Evolutionary conservation across 2,797 vertebrate genomes (phyloP).

Genomic region (Poecilia velifera): DNA sequence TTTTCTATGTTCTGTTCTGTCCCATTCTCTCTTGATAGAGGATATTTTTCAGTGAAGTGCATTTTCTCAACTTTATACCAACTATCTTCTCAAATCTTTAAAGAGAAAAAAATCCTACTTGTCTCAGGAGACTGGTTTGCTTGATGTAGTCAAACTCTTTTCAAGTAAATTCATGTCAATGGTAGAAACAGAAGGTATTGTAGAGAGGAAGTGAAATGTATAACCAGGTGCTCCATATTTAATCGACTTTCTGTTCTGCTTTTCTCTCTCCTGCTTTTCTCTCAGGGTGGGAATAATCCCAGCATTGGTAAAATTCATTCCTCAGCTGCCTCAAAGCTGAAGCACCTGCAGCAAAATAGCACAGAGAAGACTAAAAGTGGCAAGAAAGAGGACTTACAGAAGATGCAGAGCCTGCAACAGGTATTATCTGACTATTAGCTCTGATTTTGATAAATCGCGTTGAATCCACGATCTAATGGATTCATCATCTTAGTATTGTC

Average conservation of each 20-base stretch:
- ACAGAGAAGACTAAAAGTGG: slow-evolving; percentile 91
- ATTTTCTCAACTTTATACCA: slow-evolving; percentile 37
- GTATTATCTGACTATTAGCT: slow-evolving; percentile 48
- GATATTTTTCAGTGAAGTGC: slow-evolving; percentile 35
- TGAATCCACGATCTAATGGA: slow-evolving; percentile 17
- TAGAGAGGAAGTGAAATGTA: slow-evolving; percentile 35
- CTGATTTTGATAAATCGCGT: background rate
- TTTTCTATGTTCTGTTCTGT: slow-evolving; percentile 43
- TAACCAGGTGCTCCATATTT: background rate
- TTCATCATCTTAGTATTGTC: background rate
- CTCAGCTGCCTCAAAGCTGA: slow-evolving; percentile 88
- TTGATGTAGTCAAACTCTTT: slow-evolving; percentile 13
- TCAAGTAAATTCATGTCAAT: slow-evolving; percentile 29
- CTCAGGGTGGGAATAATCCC: slow-evolving; percentile 81
- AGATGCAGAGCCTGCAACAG: slow-evolving; percentile 90
- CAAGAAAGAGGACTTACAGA: slow-evolving; percentile 91
- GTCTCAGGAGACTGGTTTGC: slow-evolving; percentile 39
- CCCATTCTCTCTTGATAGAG: slow-evolving; percentile 47
- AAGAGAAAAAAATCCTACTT: slow-evolving; percentile 30
- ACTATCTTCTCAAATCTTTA: slow-evolving; percentile 40
- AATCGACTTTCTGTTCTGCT: slow-evolving; percentile 13
- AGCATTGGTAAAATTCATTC: slow-evolving; percentile 84
- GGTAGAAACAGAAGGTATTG: slow-evolving; percentile 23
- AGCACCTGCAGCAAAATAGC: slow-evolving; percentile 91
- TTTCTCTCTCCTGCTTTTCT: slow-evolving; percentile 19